Percentiles rank a stretch among this genome's conserved stretches.
phyloP scores from a whole-genome alignment of 2,113 vertebrate genomes.

The Ailurus styani region DNA sequence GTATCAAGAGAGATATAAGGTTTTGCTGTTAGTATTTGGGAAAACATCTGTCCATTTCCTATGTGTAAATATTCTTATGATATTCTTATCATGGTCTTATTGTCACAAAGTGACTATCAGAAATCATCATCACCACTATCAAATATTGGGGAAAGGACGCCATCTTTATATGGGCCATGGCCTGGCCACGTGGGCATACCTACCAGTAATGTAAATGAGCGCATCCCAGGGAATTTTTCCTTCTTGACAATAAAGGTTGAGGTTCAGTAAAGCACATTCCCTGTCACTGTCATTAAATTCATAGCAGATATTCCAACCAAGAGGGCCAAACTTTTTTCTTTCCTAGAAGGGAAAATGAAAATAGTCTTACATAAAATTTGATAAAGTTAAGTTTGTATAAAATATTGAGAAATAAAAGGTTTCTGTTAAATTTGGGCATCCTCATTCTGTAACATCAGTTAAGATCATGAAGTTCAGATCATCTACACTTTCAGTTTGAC shows the following conservation, averaged over 20 bases:
- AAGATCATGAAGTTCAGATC: not conserved
- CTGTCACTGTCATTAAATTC: constrained; percentile 89
- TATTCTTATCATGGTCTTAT: not conserved
- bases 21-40: not conserved
- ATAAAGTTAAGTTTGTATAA: not conserved
- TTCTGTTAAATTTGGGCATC: not conserved
- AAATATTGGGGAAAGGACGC: not conserved
- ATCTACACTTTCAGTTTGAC: not conserved
- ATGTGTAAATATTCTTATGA: not conserved
- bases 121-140: not conserved
- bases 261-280: constrained; percentile 87
- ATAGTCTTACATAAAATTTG: not conserved
- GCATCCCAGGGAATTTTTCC: constrained; percentile 84
- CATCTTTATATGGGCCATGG: not conserved
- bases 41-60: not conserved
- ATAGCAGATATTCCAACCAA: constrained; percentile 89
- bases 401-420: not conserved
- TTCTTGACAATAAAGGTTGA: constrained; percentile 85
- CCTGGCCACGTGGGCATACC: not conserved
- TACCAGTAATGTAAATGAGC: constrained; percentile 83
- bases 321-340: constrained; percentile 87
- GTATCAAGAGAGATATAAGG: not conserved
- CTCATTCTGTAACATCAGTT: not conserved
- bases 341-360: constrained; percentile 75
- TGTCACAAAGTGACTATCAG: not conserved